Evolutionary conservation across 2,888 invertebrate species (phyloP).

Genomic region (Epinotia ramella): DNA sequence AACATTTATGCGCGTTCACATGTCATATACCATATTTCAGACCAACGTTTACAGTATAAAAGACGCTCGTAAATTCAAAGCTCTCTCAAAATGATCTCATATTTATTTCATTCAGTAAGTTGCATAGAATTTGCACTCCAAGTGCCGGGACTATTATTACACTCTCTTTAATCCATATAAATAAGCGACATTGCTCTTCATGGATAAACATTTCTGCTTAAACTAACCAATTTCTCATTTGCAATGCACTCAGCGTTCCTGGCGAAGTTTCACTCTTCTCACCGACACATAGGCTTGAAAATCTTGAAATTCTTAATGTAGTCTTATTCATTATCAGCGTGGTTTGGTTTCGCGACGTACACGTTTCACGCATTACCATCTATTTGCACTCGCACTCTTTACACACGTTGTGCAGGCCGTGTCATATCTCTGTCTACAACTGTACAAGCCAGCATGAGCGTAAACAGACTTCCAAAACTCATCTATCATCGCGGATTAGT

Average conservation of each 20-base stretch:
- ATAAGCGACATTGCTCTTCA: slow-evolving; percentile 57
- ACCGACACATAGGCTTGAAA: slow-evolving; percentile 20
- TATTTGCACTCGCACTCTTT: slow-evolving; percentile 54
- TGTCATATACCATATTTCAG: slow-evolving; percentile 14
- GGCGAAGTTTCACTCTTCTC: slow-evolving; percentile 22
- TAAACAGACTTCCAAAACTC: slow-evolving; percentile 42
- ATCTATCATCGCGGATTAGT: slow-evolving; percentile 40
- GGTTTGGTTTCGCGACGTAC: slow-evolving; percentile 47
- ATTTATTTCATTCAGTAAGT: slow-evolving; percentile 11
- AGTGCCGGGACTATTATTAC: slow-evolving; percentile 23
- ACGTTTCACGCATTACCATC: slow-evolving; percentile 58
- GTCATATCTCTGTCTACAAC: slow-evolving; percentile 45
- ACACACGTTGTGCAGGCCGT: slow-evolving; percentile 55
- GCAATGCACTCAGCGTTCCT: slow-evolving; percentile 10
- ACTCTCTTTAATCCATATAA: slow-evolving; percentile 54
- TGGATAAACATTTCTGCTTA: slow-evolving; percentile 53
- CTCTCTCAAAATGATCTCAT: slow-evolving; percentile 2
- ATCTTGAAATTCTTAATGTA: slow-evolving; percentile 23
- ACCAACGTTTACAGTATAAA: slow-evolving; percentile 20
- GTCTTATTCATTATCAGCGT: slow-evolving; percentile 18
- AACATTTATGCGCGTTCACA: slow-evolving; percentile 16
- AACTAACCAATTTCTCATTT: slow-evolving; percentile 42
- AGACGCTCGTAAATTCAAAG: slow-evolving; percentile 23
- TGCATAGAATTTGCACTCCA: slow-evolving; percentile 9
- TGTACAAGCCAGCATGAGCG: slow-evolving; percentile 33